These are phyloP conservation scores for Nothoprocta pentlandii DNA, from an alignment of 2,113 vertebrate species.

Conservation along the genomic window DNA sequence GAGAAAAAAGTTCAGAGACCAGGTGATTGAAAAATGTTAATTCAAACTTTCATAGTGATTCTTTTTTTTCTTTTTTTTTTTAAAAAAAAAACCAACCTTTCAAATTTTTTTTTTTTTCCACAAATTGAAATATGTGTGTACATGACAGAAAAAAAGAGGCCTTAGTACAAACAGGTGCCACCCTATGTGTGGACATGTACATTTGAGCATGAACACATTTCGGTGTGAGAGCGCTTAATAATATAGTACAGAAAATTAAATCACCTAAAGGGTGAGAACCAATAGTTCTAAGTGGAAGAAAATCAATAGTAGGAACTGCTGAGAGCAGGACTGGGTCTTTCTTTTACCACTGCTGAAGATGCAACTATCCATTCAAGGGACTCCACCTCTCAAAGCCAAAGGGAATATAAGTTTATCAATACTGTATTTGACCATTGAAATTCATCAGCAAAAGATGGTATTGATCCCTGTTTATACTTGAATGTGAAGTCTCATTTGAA, in stretches of 20 bases:
- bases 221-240: background rate
- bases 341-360: background rate
- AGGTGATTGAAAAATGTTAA: background rate
- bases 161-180: background rate
- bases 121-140: background rate
- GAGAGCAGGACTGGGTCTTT: background rate
- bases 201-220: background rate
- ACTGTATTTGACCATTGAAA: background rate
- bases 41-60: background rate
- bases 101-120: background rate
- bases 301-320: background rate
- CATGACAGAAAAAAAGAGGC: accelerated
- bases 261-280: background rate
- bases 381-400: background rate
- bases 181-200: no score
- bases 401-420: background rate
- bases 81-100: no score
- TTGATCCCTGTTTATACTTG: background rate
- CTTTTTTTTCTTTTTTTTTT: background rate
- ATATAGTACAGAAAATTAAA: background rate
- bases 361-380: background rate
- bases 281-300: background rate
- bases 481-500: background rate
- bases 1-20: background rate
- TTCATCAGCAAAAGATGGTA: slow-evolving; percentile 34